phyloP scores from a whole-genome alignment of 2,888 invertebrate species.

The Eristalis tenax region DNA sequence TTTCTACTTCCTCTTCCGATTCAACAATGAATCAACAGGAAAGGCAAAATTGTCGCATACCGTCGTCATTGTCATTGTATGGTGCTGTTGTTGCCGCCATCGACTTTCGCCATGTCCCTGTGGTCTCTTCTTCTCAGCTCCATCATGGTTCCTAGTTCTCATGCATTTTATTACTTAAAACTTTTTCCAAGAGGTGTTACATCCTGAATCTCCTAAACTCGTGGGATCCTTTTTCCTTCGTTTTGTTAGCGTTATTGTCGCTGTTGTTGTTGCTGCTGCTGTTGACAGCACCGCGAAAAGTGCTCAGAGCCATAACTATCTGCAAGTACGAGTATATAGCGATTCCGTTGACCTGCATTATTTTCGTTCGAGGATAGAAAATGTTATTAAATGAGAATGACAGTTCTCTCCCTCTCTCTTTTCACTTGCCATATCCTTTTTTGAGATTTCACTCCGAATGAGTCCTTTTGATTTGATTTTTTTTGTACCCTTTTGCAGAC shows the following conservation, averaged over 20 bases:
- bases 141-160: conserved; percentile 14
- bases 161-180: conserved; percentile 44
- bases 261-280: background rate
- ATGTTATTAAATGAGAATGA: conserved; percentile 53
- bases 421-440: background rate
- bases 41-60: conserved; percentile 61
- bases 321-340: conserved; percentile 8
- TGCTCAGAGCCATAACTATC: conserved; percentile 16
- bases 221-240: conserved; percentile 24
- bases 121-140: background rate
- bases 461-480: conserved; percentile 49
- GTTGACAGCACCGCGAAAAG: conserved; percentile 21
- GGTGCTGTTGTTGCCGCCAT: background rate
- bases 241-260: background rate
- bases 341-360: conserved; percentile 60
- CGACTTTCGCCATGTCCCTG: conserved; percentile 15
- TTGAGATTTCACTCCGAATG: conserved; percentile 19
- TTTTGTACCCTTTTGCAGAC: conserved; percentile 14
- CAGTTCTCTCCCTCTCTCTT: background rate
- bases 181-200: conserved; percentile 59
- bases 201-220: conserved; percentile 46
- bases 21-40: conserved; percentile 68
- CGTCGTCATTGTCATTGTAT: conserved; percentile 11
- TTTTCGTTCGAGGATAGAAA: conserved; percentile 33
- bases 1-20: conserved; percentile 63